Evolutionary conservation across 2,113 vertebrate species (phyloP).

Genomic region (Scomber scombrus): DNA sequence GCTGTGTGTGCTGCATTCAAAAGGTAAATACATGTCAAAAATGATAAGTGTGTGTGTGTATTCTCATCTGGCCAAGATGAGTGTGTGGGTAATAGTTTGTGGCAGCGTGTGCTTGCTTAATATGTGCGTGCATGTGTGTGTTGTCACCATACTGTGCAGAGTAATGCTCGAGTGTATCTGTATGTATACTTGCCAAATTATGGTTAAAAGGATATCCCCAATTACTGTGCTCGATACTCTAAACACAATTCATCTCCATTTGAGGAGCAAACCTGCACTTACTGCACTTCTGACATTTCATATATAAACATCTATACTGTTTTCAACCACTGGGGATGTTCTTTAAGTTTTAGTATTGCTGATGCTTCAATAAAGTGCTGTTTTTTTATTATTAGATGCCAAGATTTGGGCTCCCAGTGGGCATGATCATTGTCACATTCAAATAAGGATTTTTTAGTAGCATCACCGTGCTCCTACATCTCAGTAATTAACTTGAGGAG

Average conservation of each 20-base stretch:
- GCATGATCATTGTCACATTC: constrained; percentile 22
- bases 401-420: constrained; percentile 33
- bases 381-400: constrained; percentile 19
- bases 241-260: constrained; percentile 73
- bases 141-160: neutral
- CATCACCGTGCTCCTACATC: too few species aligned
- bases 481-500: too few species aligned
- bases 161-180: neutral
- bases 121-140: neutral
- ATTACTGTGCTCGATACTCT: constrained; percentile 30
- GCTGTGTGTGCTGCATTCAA: constrained; percentile 12
- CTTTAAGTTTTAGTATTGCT: constrained; percentile 52
- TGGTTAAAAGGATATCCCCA: constrained; percentile 49
- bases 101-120: neutral
- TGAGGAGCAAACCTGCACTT: constrained; percentile 39
- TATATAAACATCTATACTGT: constrained; percentile 41
- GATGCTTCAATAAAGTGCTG: constrained; percentile 29
- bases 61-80: constrained; percentile 1
- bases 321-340: constrained; percentile 34
- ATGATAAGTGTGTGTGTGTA: neutral
- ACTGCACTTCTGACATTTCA: constrained; percentile 49
- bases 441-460: neutral
- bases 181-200: constrained; percentile 4
- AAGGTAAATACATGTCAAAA: constrained; percentile 9
- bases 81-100: neutral